Evolutionary conservation across 2,113 vertebrate genomes (phyloP).

Genomic region (Tursiops truncatus): DNA sequence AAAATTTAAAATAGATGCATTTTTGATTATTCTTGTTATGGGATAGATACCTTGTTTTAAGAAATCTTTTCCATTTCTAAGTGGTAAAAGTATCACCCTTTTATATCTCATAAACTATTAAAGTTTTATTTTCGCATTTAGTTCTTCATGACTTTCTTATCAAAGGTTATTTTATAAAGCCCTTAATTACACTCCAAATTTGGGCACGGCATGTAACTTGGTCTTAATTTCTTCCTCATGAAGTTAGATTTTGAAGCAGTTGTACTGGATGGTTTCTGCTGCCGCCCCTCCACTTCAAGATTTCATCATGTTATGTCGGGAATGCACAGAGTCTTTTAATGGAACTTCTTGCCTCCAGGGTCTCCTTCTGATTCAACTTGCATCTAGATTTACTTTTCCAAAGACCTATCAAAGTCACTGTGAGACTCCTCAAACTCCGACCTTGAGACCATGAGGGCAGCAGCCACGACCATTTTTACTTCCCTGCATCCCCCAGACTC

Average conservation of each 20-base stretch:
- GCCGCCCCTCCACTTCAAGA: not conserved
- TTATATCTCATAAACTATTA: not conserved
- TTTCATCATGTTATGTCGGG: not conserved
- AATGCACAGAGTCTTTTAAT: not conserved
- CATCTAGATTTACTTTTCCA: not conserved
- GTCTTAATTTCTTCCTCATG: not conserved
- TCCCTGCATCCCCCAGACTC: not conserved
- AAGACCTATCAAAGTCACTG: not conserved
- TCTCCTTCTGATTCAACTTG: not conserved
- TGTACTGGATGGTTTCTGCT: not conserved
- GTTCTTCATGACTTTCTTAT: not conserved
- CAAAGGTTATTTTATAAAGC: not conserved
- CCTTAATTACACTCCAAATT: not conserved
- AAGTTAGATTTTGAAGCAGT: not conserved
- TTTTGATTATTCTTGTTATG: not conserved
- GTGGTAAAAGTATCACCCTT: not conserved
- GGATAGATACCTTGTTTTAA: not conserved
- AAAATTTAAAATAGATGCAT: not conserved
- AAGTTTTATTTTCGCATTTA: conserved; percentile 1
- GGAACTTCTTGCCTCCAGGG: not conserved
- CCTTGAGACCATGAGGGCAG: not conserved
- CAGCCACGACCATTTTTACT: not conserved
- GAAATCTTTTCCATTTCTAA: not conserved
- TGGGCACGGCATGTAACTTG: not conserved
- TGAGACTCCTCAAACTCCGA: not conserved